phyloP scores from a whole-genome alignment of 1,140 invertebrate genomes.

The Caenorhabditis remanei region DNA sequence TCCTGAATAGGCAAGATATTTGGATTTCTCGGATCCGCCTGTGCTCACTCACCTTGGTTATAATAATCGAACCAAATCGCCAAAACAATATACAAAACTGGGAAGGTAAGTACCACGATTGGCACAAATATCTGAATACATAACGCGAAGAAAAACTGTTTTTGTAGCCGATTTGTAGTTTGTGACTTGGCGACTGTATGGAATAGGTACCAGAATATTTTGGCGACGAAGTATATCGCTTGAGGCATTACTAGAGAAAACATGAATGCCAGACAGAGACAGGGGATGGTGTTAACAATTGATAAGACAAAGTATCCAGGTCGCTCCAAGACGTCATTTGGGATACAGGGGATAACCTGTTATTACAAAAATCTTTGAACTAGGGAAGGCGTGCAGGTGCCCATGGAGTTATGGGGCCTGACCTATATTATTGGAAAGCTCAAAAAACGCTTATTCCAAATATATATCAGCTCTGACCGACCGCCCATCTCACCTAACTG shows the following conservation, averaged over 20 bases:
- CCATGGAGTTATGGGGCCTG: too few relatives aligned
- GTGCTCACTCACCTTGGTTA: neutral
- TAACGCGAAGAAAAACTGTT: slow-evolving; percentile 27
- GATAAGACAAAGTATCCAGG: slow-evolving; percentile 21
- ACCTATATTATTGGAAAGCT: too few relatives aligned
- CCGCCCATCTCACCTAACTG: too few relatives aligned
- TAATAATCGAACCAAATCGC: slow-evolving; percentile 29
- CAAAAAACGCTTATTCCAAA: too few relatives aligned
- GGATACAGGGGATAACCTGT: slow-evolving; percentile 3
- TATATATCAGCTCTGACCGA: too few relatives aligned
- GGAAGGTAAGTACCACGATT: neutral
- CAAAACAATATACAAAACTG: slow-evolving; percentile 27
- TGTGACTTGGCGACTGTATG: slow-evolving; percentile 13
- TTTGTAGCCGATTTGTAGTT: slow-evolving; percentile 7
- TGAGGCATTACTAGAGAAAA: neutral
- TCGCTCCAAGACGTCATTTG: neutral
- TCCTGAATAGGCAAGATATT: neutral
- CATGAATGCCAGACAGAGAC: slow-evolving; percentile 12
- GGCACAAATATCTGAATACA: slow-evolving; percentile 23
- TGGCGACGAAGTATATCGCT: neutral
- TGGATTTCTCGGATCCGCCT: neutral
- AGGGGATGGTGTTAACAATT: neutral
- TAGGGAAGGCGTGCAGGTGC: too few relatives aligned
- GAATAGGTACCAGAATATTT: neutral
- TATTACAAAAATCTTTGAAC: too few relatives aligned